Percentiles rank a stretch among this genome's conserved stretches.
phyloP scores from a whole-genome alignment of 37 sponge, comb jelly and placozoan genomes.

The Beroe forskalii region DNA sequence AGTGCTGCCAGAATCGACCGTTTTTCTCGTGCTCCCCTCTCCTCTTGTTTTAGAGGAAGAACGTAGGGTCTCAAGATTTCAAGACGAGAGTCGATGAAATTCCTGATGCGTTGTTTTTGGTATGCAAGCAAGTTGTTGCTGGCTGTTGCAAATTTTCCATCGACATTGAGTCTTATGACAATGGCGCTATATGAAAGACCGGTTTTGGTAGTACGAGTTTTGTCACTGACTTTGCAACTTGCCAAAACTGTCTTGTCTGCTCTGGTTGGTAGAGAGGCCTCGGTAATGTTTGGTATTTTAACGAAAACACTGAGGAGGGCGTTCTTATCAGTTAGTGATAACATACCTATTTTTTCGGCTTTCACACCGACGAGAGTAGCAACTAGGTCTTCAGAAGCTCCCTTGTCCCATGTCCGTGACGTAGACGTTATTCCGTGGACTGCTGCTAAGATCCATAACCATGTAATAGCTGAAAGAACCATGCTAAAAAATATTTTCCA shows the following conservation, averaged over 20 bases:
- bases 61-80: not conserved
- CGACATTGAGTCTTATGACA: too few species aligned
- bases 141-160: too few species aligned
- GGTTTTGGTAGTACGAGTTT: too few species aligned
- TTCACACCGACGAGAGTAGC: not conserved
- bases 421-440: too few species aligned
- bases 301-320: not conserved
- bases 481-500: too few species aligned
- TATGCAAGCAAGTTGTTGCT: not conserved
- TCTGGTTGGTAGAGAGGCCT: not conserved
- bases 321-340: not conserved
- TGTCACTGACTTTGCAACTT: too few species aligned
- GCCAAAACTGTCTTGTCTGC: not conserved
- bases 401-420: too few species aligned
- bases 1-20: not conserved
- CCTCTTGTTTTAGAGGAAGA: not conserved
- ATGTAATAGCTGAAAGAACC: too few species aligned
- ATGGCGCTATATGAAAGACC: too few species aligned
- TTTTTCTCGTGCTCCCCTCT: not conserved
- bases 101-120: not conserved
- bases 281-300: not conserved
- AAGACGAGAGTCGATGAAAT: not conserved
- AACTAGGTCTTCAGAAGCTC: not conserved
- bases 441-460: too few species aligned
- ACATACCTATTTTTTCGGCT: conserved; percentile 15